phyloP scores from a whole-genome alignment of 1,140 invertebrate species.

The Drosophila baimaii region DNA sequence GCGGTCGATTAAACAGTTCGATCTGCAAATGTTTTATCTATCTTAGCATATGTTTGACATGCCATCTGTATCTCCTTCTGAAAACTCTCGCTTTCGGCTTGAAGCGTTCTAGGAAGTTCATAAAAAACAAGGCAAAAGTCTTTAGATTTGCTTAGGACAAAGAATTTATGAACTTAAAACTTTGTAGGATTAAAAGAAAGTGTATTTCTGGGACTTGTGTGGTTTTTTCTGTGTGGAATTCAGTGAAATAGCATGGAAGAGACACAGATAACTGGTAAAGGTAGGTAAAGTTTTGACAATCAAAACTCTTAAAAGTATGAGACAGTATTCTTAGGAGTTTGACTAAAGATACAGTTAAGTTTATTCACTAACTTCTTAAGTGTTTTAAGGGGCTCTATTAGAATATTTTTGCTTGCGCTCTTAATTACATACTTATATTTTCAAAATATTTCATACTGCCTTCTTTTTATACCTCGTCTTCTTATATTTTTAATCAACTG shows the following conservation, averaged over 20 bases:
- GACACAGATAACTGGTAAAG: neutral
- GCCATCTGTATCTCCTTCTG: slow-evolving; percentile 21
- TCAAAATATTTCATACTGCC: neutral
- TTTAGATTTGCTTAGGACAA: neutral
- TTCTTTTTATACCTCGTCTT: neutral
- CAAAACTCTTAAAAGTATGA: neutral
- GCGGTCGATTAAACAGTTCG: slow-evolving; percentile 55
- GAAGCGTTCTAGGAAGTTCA: neutral
- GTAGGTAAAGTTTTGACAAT: slow-evolving; percentile 12
- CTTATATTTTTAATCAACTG: slow-evolving; percentile 8
- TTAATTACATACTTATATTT: too few relatives aligned
- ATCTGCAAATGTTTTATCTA: slow-evolving; percentile 36
- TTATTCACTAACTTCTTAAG: too few relatives aligned
- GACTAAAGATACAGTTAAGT: neutral
- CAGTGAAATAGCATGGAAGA: neutral
- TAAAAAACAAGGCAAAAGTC: slow-evolving; percentile 4
- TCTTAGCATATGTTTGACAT: slow-evolving; percentile 44
- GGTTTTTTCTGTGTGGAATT: neutral
- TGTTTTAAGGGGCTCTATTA: too few relatives aligned
- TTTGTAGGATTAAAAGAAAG: neutral
- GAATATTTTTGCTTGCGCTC: too few relatives aligned
- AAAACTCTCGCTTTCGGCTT: slow-evolving; percentile 20
- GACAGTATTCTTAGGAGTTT: neutral
- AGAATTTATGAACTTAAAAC: slow-evolving; percentile 4
- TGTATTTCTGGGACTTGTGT: neutral